Base-by-base conservation (phyloP, 2,113 vertebrate species). In the Gasterosteus nipponicus region DNA sequence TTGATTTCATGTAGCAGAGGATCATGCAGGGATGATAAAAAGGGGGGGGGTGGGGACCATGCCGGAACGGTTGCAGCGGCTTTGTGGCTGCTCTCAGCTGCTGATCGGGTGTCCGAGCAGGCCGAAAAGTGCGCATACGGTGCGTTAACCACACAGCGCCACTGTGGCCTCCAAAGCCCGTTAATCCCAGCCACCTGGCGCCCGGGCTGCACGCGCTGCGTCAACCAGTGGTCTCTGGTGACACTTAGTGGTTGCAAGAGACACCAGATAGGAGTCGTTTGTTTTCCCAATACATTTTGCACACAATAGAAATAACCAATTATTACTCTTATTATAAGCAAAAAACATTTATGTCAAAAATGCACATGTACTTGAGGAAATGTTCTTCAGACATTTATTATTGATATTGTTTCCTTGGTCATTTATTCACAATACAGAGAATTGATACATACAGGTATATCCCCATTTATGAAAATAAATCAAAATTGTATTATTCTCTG, bases 141-240 rank as follows among this genome's bases (percentile, higher is more conserved):
- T 63, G 41, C 31, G 6, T 83, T 69, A 86, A 82, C 88, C 38
- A 41, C 85, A 87, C 80, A 87, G 87, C 78, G 81, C 82, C 82
- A 72, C 87, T 70, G 75, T 22, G 22, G 78, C 73, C 41, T 72
- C 85, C 35, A 63, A 62, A 84, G 73, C 80, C 80, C 26, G 46
- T 69, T 90, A 90, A 91, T 92, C 89, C 73, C 79, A 68, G 85
- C 83, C 89, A 84, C 87, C 88, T 92, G 88, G 84, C 77, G 83
- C 85, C 81, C 81, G 41, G 22, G 33, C 85, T 35, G 56, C 1
- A n/a, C 60, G 58, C 79, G 33, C 70, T 70, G 69, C 69, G 41
- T 10, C 72, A 18, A 83, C 42, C 56, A n/a, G 19, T 4, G 81
- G 77, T 87, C 83, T 83, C 58, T 5, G 62, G 77, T 54, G 88